A percentile compares a stretch with the other conserved stretches of the same genome.
Conservation (phyloP, 2,113 vertebrate genomes). For the Pseudopodoces humilis region DNA sequence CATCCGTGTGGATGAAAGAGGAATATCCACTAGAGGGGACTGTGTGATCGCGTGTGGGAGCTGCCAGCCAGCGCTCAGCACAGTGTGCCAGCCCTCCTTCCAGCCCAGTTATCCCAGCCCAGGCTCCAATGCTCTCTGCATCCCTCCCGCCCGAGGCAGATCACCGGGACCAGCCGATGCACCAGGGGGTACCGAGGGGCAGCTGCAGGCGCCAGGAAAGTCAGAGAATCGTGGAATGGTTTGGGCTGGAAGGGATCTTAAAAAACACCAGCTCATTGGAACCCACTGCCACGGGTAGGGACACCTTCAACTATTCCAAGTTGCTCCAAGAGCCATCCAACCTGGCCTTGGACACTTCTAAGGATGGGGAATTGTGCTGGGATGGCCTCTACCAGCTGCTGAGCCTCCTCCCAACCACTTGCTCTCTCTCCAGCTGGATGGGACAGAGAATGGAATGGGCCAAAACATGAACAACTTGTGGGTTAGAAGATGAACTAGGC, state of each 20-base stretch:
- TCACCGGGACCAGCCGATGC: accelerated
- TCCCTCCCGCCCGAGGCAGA: not conserved
- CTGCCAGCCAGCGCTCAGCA: not conserved
- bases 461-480: not conserved
- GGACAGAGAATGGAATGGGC: not conserved
- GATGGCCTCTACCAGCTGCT: not conserved
- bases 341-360: not conserved
- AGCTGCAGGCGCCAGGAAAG: accelerated
- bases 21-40: slow-evolving; percentile 64
- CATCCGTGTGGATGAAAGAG: not conserved
- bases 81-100: not conserved
- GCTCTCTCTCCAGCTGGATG: not conserved
- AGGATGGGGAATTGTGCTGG: not conserved
- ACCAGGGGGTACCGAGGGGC: accelerated
- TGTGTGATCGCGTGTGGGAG: slow-evolving; percentile 6
- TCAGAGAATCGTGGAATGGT: not conserved
- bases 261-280: not conserved
- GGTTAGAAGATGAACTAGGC: not conserved
- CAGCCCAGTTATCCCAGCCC: not conserved
- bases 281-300: not conserved
- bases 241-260: not conserved
- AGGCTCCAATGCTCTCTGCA: accelerated
- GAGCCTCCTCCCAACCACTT: not conserved
- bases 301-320: not conserved
- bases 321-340: not conserved